Base-by-base conservation (phyloP, 2,113 vertebrate genomes). In the Tychaedon coryphoeus region DNA sequence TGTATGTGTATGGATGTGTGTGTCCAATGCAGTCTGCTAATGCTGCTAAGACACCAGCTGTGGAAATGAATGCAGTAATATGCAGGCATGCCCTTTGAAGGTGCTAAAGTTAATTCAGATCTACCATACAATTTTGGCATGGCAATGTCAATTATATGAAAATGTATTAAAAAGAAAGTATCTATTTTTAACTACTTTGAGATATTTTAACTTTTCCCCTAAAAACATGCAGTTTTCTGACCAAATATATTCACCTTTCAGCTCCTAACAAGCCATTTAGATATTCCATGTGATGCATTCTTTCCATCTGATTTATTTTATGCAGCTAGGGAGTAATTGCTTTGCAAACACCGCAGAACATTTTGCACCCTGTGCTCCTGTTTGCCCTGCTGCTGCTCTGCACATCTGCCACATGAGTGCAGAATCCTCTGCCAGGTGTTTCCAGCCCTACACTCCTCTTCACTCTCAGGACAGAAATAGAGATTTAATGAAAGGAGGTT, bases 351-450 rank as follows among this genome's bases (percentile, higher is more conserved):
- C 20, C 3, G 8, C 31, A 58, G 38, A 65, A 65, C 5, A 19
- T 40, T 79, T 84, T 58, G 9, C 25, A 23, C 38, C 17, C 43
- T 19, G 22, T 10, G 8, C 60, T 78, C 25, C 70, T 86, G 38
- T 12, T 67, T 90, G 25, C 24, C 42, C 24, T 72, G 33, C 25
- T 89, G 24, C 28, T 90, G 65, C 31, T 79, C 48, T 69, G 36
- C 12, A 43, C 40, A 8, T 69, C 53, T 88, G 53, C 0, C 0
- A 42, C 36, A 33, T 0, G 1, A 78, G 9, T 2, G 1, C 34
- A 56, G 42, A 81, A 76, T 83, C 50, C 28, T 67, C 45, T 67
- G 31, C 22, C 19, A 67, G 36, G 4, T 72, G 38, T 45, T 47
- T 62, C 31, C 31, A 94, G 18, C 26, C 56, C 25, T 12, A 14